Percentiles rank a stretch among this genome's conserved stretches.
Evolutionary conservation across 2,888 invertebrate species (phyloP).

Genomic region (Pachymerium ferrugineum): DNA sequence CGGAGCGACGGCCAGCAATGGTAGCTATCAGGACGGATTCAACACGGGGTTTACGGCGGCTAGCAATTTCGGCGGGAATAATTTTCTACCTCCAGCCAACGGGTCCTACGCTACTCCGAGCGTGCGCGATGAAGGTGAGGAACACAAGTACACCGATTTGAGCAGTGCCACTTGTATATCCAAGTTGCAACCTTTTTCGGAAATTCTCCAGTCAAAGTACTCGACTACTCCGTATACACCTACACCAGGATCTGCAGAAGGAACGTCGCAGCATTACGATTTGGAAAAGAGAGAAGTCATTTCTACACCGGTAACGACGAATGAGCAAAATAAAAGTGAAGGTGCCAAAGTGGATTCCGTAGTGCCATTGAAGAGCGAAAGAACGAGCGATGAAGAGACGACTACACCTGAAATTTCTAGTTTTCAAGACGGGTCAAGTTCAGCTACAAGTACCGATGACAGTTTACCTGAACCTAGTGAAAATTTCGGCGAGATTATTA

Average conservation of each 20-base stretch:
- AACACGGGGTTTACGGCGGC: not conserved
- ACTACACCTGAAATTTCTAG: not conserved
- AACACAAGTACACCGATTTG: slow-evolving; percentile 42
- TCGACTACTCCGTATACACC: not conserved
- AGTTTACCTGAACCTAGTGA: slow-evolving; percentile 53
- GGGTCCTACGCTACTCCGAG: not conserved
- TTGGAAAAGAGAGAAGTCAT: not conserved
- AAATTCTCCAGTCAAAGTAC: slow-evolving; percentile 46
- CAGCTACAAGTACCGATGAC: slow-evolving; percentile 46
- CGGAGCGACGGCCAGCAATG: not conserved
- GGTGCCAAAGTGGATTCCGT: not conserved
- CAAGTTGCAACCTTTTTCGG: slow-evolving; percentile 59
- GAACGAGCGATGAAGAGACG: not conserved
- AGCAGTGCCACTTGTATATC: slow-evolving; percentile 40
- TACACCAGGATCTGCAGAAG: not conserved
- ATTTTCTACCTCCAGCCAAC: not conserved
- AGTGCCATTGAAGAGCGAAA: not conserved
- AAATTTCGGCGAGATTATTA: slow-evolving; percentile 86
- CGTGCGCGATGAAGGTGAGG: slow-evolving; percentile 35
- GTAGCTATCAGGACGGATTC: not conserved
- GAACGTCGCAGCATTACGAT: not conserved
- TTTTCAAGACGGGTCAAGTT: not conserved
- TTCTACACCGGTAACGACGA: not conserved
- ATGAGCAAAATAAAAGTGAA: not conserved
- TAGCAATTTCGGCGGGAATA: not conserved